Percentiles rank a stretch among this genome's conserved stretches.
Evolutionary conservation across 2,797 vertebrate species (phyloP).

Genomic region (Alcedo quadribrachys): DNA sequence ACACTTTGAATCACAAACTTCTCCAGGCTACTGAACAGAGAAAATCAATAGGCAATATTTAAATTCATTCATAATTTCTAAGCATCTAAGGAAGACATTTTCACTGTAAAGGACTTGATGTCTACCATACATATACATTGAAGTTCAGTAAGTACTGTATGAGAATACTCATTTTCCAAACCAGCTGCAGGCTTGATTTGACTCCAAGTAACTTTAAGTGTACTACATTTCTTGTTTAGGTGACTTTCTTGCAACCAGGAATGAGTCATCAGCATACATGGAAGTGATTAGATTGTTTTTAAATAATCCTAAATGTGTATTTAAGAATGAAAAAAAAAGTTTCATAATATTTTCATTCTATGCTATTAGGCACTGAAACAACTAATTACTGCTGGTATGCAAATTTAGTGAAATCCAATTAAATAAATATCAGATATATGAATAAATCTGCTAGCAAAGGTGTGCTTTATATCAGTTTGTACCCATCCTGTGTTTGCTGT

Average conservation of each 20-base stretch:
- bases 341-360: constrained; percentile 27
- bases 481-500: constrained; percentile 38
- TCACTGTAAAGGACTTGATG: background rate
- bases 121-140: background rate
- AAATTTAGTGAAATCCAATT: constrained; percentile 62
- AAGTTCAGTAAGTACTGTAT: background rate
- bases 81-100: constrained; percentile 10
- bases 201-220: constrained; percentile 48
- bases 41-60: constrained; percentile 9
- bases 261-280: background rate
- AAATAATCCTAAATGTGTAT: background rate
- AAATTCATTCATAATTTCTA: constrained; percentile 6
- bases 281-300: constrained; percentile 31
- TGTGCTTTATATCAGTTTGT: constrained; percentile 28
- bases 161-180: constrained; percentile 40
- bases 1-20: background rate
- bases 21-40: background rate
- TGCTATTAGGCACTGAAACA: constrained; percentile 59
- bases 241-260: background rate
- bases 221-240: background rate
- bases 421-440: constrained; percentile 60
- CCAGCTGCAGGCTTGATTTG: background rate
- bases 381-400: constrained; percentile 53
- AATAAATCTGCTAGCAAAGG: constrained; percentile 29
- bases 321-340: background rate